Evolutionary conservation across 2,113 vertebrate species (phyloP), one percentile per base, ranked within the genome.

Genomic region (Etia nguti): DNA sequence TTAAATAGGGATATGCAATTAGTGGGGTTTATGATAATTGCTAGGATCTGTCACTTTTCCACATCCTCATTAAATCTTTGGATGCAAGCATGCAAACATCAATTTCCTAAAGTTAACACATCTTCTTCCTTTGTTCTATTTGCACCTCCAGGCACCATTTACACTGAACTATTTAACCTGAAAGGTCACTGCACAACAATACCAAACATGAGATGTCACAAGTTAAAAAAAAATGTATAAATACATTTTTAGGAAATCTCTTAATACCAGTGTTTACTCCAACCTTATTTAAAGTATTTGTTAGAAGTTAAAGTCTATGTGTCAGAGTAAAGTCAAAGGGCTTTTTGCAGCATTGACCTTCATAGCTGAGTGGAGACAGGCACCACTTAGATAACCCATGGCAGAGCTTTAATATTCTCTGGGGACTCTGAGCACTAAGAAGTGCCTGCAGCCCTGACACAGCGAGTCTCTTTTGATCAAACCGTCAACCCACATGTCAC

Each of bases 321-420:
- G 52, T 84, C 75, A 8, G 82, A 50, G 59, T 80, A 50, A 83
- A 83, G 86, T 70, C 50, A 83, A 79, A 60, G 52, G 60, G 50
- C 62, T 82, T 80, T 86, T 84, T 59, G 60, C 26, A n/a, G 85
- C 34, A 8, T 26, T 83, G 90, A 92, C 93, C 89, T 92, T 93
- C 89, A 90, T 24, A 36, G 85, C 83, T 86, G 88, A 85, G 60
- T 60, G 88, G 55, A 38, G 41, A 80, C 86, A 83, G 68, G 43
- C 62, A 62, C 73, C 81, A 83, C 81, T 91, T 41, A 85, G 88
- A 91, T 87, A 93, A 90, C 80, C 70, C 59, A 4, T 5, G 20
- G 43, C 46, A 55, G 34, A 81, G 85, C 85, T 84, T 83, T 82
- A 83, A 60, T 84, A n/a, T 87, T 83, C 83, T 86, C 83, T 6